Evolutionary conservation across 92 coral and sea anemone genomes (phyloP).

Genomic region (Bergia sp.): DNA sequence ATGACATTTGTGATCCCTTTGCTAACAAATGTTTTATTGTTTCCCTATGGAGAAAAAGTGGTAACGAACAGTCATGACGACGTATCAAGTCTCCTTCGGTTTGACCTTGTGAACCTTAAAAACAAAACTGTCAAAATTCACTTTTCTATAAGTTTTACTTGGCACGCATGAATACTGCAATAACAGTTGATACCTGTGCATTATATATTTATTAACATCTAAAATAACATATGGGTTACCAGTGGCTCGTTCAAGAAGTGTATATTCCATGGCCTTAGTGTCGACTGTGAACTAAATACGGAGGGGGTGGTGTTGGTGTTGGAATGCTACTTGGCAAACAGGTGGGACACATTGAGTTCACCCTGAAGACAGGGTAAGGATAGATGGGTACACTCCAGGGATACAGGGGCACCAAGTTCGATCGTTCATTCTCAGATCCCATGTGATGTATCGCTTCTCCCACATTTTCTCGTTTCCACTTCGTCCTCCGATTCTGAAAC

Average conservation of each 20-base stretch:
- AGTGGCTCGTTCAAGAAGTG: background rate
- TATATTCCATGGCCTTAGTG: background rate
- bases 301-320: conserved; percentile 32
- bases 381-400: conserved; percentile 36
- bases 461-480: conserved; percentile 98
- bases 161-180: too few species aligned
- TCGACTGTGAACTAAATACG: conserved; percentile 34
- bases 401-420: conserved; percentile 23
- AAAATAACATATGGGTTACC: too few species aligned
- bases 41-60: too few species aligned
- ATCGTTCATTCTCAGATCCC: conserved; percentile 20
- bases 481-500: conserved; percentile 98
- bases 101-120: too few species aligned
- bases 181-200: too few species aligned
- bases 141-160: too few species aligned
- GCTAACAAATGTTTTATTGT: too few species aligned
- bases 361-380: conserved; percentile 37
- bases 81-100: too few species aligned
- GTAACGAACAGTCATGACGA: too few species aligned
- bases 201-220: too few species aligned
- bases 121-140: too few species aligned
- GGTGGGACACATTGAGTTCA: conserved; percentile 37
- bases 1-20: too few species aligned
- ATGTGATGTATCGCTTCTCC: conserved; percentile 86
- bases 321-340: conserved; percentile 31